Evolutionary conservation across 2,888 invertebrate species (phyloP), one percentile per base, ranked within the genome.

Genomic region (Macaria liturata): DNA sequence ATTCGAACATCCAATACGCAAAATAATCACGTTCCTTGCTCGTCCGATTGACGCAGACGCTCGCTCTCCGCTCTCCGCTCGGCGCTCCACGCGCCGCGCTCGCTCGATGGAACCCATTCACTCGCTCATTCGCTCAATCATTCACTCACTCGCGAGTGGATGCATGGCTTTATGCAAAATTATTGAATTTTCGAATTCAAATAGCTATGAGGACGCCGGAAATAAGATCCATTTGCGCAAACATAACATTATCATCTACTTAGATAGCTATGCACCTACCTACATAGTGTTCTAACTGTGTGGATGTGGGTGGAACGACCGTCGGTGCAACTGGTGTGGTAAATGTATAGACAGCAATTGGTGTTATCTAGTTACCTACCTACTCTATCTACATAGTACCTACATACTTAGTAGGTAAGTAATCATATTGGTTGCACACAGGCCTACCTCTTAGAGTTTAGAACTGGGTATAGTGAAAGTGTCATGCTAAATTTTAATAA

Each of bases 121-220:
- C 64, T 75, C 72, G 75, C 68, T 78, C 82, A 80, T 76, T 80
- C 84, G 73, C 76, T 78, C 84, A 80, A 81, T 84, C 82, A 81
- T 77, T 84, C 80, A 82, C 72, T 72, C 64, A 69, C 75, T 70
- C 72, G 76, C 67, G 74, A 83, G 78, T 80, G 75, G 80, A 77
- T 84, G 84, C 84, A 84, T 69, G 76, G 74, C 80, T 84, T 83
- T 83, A 84, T 83, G 83, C 83, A 81, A 77, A 83, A 81, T 82
- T 85, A 86, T 86, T 84, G 83, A 84, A 82, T 84, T 84, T 81
- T 76, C 76, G 69, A 78, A 81, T 81, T 64, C 76, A 71, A 79
- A 77, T 76, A 77, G 73, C 75, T 70, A 62, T 61, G 62, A 70
- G 67, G 60, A 64, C 64, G 70, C 64, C 65, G 67, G 68, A 67